Evolutionary conservation across 35 echinoderm and acorn worm species (phyloP).

Genomic region (Diadema setosum): DNA sequence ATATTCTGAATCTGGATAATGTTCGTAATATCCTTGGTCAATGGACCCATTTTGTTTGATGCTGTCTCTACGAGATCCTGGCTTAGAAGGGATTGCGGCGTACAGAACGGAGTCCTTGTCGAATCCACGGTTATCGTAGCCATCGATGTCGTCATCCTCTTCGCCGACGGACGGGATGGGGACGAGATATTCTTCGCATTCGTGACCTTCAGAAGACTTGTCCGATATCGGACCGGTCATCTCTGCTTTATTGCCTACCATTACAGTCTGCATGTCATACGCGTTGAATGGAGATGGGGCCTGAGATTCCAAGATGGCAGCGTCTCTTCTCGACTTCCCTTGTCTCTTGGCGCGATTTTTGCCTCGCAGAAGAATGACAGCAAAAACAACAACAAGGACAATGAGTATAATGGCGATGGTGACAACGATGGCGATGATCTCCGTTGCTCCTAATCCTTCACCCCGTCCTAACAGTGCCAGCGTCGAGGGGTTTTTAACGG

Average conservation of each 20-base stretch:
- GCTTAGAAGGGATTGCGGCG: neutral
- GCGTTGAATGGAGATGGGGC: neutral
- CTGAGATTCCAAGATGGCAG: neutral
- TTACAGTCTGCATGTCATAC: neutral
- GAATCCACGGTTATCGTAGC: neutral
- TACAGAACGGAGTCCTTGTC: neutral
- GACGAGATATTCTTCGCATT: neutral
- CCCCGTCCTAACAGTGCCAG: neutral
- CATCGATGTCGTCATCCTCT: neutral
- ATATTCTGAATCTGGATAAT: neutral
- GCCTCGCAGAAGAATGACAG: neutral
- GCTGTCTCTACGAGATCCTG: neutral
- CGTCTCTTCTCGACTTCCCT: neutral
- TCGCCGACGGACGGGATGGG: neutral
- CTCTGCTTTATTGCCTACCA: neutral
- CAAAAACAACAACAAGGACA: neutral
- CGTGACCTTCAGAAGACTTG: neutral
- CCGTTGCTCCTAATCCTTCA: neutral
- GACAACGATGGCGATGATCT: neutral
- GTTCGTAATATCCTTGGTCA: conserved; percentile 6
- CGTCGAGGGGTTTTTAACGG: too few relatives aligned
- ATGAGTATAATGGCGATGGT: neutral
- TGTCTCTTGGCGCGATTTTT: neutral
- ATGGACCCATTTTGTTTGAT: neutral
- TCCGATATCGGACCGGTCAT: neutral